Base-by-base conservation (phyloP, 2,113 vertebrate species). In the Prolemur simus region DNA sequence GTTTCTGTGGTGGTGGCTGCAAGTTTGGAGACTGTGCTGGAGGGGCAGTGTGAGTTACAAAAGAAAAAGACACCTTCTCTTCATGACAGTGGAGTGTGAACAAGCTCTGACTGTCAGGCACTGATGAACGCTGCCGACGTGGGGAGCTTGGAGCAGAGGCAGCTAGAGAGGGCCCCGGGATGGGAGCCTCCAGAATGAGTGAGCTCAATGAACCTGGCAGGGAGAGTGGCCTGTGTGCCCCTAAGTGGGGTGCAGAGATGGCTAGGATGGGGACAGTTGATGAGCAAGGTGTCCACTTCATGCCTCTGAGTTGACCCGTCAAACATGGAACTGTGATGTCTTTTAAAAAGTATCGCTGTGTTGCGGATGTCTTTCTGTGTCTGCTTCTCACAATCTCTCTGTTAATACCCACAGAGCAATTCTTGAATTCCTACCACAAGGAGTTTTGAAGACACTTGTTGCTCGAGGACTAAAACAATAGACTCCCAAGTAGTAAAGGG, bases 351-450 rank as follows among this genome's bases (percentile, higher is more conserved):
- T 25, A 1, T 29, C 14, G 1, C 2, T 45, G 20, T 47, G 8
- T 56, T 54, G 7, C 32, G 29, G 12, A 3, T 11, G 2, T 81
- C 42, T 76, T 49, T 37, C 45, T 21, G 54, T 20, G 32, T 84
- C 80, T n/a, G 0, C 56, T 78, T 74, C 63, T 49, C 52, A 84
- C 81, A 0, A 74, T 63, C 17, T 5, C 6, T 0, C 66, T 56
- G n/a, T 29, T 52, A 27, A 56, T 8, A 15, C 54, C 81, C 29
- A 37, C 14, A 0, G 5, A 52, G 76, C 71, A 18, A 6, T 60
- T 89, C 60, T 54, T 18, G 6, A 10, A 14, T 85, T 32, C 63
- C 49, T 77, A 7, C 10, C n/a, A 4, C 17, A 8, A 21, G 37
- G 81, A 25, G 14, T 49, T 80, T 25, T 56, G 76, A 34, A 56